Evolutionary conservation across 2,113 vertebrate genomes (phyloP), one percentile per base, ranked within the genome.

Genomic region (Percina caprodes): DNA sequence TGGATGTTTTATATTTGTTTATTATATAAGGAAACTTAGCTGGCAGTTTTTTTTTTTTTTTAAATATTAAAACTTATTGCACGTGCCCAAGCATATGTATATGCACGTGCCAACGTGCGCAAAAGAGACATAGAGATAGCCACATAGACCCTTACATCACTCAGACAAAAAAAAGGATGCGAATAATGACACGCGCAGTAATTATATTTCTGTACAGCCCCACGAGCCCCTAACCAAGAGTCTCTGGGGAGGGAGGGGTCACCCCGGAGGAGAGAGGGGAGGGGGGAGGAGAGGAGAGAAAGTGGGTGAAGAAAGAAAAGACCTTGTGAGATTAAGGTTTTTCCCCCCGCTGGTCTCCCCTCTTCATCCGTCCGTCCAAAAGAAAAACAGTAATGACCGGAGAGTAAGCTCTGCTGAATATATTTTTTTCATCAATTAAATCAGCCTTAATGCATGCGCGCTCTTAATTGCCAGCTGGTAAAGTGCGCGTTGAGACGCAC

Each of bases 171-270:
- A 24, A 56, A 51, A 52, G 68, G 61, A 79, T 55, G 73, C 51
- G 23, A 80, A 74, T 69, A 79, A 49, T 73, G 73, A 71, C 81
- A 75, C 46, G 21, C 39, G 66, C 67, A 11, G 48, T 86, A 86
- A 83, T 84, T 79, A 74, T 39, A 77, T 45, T 69, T 63, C 51
- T 46, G 69, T 39, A 14, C 62, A 75, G 24, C 67, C 66, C 73
- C 82, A 69, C 62, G 48, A 51, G 66, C 60, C 15, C 33, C 35
- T 42, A 80, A 45, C 23, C 21, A 21, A 77, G 82, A 75, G 68
- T 66, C 65, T 67, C 49, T 13, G 11, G 23, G 52, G 68, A 78
- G 84, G 84, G 91, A 89, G 86, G 90, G 85, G 35, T 89, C 69
- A 71, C n/a, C 30, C 21, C 1, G 16, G 77, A 69, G 69, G 51